These are phyloP conservation scores for Steinernema scapterisci DNA, from an alignment of 2,888 invertebrate genomes.

Conservation along the genomic window DNA sequence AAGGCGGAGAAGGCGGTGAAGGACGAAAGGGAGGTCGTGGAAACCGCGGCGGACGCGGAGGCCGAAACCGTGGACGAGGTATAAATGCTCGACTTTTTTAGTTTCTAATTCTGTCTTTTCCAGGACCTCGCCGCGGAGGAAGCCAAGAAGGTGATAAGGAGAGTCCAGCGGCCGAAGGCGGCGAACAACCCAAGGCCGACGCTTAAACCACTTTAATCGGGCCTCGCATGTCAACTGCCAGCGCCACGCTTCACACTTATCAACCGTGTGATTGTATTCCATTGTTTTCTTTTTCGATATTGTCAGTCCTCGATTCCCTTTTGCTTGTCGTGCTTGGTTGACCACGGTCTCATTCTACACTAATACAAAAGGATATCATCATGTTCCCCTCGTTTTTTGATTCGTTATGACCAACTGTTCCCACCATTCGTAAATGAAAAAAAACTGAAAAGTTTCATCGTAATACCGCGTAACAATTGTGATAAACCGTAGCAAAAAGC, in stretches of 20 bases:
- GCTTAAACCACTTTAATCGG: slow-evolving; percentile 5
- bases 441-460: background rate
- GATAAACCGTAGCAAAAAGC: background rate
- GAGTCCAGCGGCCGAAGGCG: background rate
- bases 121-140: slow-evolving; percentile 24
- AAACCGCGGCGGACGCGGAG: background rate
- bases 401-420: background rate
- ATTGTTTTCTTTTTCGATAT: background rate
- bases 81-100: background rate
- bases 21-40: background rate
- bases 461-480: slow-evolving; percentile 11
- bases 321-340: too few relatives aligned
- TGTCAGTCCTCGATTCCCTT: background rate
- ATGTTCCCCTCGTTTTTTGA: background rate
- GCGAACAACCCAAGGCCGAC: background rate
- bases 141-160: slow-evolving; percentile 11
- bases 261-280: slow-evolving; percentile 23
- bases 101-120: background rate
- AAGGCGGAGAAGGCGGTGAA: slow-evolving; percentile 3
- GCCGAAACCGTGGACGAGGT: slow-evolving; percentile 5
- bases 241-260: slow-evolving; percentile 29
- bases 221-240: slow-evolving; percentile 30
- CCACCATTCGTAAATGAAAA: background rate
- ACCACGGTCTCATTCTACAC: background rate
- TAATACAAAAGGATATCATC: background rate